phyloP scores from a whole-genome alignment of 2,888 invertebrate genomes.

The Andrena praecox region DNA sequence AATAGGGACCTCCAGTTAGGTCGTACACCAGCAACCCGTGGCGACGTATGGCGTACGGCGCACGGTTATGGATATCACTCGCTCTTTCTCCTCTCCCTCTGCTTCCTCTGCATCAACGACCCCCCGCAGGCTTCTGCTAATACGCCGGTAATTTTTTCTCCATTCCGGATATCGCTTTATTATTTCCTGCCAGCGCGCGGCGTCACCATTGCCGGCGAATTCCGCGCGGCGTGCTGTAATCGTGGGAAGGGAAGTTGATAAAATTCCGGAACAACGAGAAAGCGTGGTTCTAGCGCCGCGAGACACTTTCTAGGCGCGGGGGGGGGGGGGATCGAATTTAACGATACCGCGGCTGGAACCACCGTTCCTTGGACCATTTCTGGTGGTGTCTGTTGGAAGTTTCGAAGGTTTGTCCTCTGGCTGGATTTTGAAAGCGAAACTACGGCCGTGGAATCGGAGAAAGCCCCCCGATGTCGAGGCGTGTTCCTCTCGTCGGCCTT shows the following conservation, averaged over 20 bases:
- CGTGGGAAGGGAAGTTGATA: conserved; percentile 62
- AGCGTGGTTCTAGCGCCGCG: background rate
- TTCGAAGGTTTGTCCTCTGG: background rate
- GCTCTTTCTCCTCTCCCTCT: conserved; percentile 37
- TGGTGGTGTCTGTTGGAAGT: no score
- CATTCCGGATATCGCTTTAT: conserved; percentile 78
- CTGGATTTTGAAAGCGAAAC: conserved; percentile 46
- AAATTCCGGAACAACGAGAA: conserved; percentile 24
- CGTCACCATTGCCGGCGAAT: conserved; percentile 47
- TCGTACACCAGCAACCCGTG: conserved; percentile 59
- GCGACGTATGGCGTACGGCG: conserved; percentile 74
- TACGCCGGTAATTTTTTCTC: conserved; percentile 77
- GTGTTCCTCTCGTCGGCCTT: background rate
- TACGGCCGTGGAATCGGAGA: conserved; percentile 30
- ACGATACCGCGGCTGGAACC: background rate
- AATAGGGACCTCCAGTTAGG: conserved; percentile 82
- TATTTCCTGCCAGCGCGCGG: conserved; percentile 70
- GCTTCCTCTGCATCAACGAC: conserved; percentile 38
- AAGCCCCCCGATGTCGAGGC: conserved; percentile 19
- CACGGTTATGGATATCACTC: conserved; percentile 71
- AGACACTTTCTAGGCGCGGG: conserved; percentile 16
- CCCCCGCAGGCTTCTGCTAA: conserved; percentile 66
- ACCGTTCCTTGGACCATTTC: background rate
- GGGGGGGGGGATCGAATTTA: conserved; percentile 1
- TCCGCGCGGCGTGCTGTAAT: conserved; percentile 20